phyloP scores from a whole-genome alignment of 1,140 invertebrate species.

The Drosophila parvula region DNA sequence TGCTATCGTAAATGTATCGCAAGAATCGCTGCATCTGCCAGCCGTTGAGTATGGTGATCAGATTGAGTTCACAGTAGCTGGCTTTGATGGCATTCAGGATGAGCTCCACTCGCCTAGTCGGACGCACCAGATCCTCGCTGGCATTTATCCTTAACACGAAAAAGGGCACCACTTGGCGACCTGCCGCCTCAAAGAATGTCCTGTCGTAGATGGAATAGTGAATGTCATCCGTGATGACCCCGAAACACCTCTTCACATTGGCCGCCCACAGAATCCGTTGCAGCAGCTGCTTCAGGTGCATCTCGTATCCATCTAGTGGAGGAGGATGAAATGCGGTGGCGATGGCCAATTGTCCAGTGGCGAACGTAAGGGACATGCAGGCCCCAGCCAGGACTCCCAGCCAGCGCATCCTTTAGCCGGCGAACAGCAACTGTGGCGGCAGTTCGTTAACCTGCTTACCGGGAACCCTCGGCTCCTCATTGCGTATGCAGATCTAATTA shows the following conservation, averaged over 20 bases:
- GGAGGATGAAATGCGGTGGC: not conserved
- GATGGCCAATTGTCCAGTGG: not conserved
- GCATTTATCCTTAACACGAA: constrained; percentile 82
- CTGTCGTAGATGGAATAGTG: constrained; percentile 61
- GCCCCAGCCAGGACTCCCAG: constrained; percentile 14
- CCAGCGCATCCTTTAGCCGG: constrained; percentile 47
- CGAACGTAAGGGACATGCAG: constrained; percentile 3
- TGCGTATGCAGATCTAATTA: constrained; percentile 78
- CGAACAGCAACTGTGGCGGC: constrained; percentile 19
- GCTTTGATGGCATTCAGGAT: constrained; percentile 86
- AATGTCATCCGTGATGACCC: constrained; percentile 70
- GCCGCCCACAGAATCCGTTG: constrained; percentile 47
- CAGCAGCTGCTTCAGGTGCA: constrained; percentile 47
- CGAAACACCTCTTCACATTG: constrained; percentile 66
- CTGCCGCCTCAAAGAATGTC: constrained; percentile 48
- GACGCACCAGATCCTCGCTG: constrained; percentile 87
- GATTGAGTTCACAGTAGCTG: constrained; percentile 88
- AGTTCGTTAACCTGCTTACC: constrained; percentile 52
- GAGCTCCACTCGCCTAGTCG: constrained; percentile 85
- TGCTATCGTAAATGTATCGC: constrained; percentile 88
- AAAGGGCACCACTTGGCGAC: constrained; percentile 23
- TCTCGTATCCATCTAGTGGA: constrained; percentile 33
- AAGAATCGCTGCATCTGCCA: constrained; percentile 88
- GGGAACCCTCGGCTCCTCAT: constrained; percentile 35
- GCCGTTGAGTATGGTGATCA: constrained; percentile 90